phyloP scores from a whole-genome alignment of 2,888 invertebrate species.

The Gandaritis pyraliata region DNA sequence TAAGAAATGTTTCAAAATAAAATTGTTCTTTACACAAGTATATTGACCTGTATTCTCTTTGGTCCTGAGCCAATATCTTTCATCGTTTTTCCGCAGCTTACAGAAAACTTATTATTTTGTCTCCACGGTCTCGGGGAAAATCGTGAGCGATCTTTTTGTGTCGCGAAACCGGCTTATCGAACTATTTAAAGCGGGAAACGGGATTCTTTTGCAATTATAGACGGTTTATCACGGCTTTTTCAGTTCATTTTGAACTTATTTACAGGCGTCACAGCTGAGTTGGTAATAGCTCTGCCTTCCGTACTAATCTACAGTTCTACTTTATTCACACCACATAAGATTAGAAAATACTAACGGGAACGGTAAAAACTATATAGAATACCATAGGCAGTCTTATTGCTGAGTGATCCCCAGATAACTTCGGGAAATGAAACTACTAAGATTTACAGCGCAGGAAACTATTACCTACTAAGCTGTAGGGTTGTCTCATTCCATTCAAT shows the following conservation, averaged over 20 bases:
- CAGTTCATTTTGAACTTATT: background rate
- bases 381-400: too few relatives aligned
- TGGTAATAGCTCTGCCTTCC: too few relatives aligned
- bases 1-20: conserved; percentile 28
- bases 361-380: too few relatives aligned
- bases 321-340: too few relatives aligned
- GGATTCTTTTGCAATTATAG: conserved; percentile 32
- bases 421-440: too few relatives aligned
- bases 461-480: too few relatives aligned
- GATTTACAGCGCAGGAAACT: too few relatives aligned
- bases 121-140: conserved; percentile 39
- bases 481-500: too few relatives aligned
- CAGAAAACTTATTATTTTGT: conserved; percentile 46
- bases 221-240: conserved; percentile 22
- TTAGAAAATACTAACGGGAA: too few relatives aligned
- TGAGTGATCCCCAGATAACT: too few relatives aligned
- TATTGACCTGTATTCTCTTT: conserved; percentile 36
- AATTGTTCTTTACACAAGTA: conserved; percentile 40
- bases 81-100: conserved; percentile 43
- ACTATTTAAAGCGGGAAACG: conserved; percentile 37
- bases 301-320: too few relatives aligned
- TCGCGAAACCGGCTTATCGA: conserved; percentile 38
- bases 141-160: conserved; percentile 40
- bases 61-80: conserved; percentile 43
- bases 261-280: background rate